Conservation (phyloP, 92 coral and sea anemone species). For the Pocillopora meandrina region DNA sequence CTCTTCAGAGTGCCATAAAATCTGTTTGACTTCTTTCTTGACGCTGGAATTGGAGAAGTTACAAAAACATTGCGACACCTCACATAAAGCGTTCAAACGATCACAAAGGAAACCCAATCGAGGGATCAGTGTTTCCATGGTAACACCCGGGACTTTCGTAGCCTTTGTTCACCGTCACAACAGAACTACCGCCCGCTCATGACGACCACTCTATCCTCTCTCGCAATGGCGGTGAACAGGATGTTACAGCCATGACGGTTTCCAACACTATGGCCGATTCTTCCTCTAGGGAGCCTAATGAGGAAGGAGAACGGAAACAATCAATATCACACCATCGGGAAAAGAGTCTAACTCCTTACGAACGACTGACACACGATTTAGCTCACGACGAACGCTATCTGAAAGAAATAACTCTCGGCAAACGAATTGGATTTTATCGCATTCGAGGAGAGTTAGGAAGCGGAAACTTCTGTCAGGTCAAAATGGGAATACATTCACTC, state of each 20-base stretch:
- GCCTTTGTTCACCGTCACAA: slow-evolving; percentile 57
- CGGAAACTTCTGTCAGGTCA: slow-evolving; percentile 99
- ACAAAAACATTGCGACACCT: neutral
- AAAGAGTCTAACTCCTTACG: slow-evolving; percentile 76
- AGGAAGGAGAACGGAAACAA: slow-evolving; percentile 52
- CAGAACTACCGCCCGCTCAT: slow-evolving; percentile 9
- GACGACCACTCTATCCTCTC: neutral
- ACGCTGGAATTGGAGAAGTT: too few relatives aligned
- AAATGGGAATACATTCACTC: slow-evolving; percentile 96
- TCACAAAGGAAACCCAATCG: neutral
- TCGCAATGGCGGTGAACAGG: slow-evolving; percentile 27
- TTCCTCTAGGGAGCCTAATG: slow-evolving; percentile 62
- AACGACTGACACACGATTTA: slow-evolving; percentile 82
- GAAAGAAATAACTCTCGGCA: slow-evolving; percentile 94
- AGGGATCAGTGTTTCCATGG: slow-evolving; percentile 49
- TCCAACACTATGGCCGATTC: slow-evolving; percentile 81
- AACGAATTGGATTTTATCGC: slow-evolving; percentile 97
- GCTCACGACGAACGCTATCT: slow-evolving; percentile 81
- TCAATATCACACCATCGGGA: slow-evolving; percentile 63
- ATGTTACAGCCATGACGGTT: slow-evolving; percentile 75
- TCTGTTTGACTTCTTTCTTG: neutral
- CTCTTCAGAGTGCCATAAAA: neutral
- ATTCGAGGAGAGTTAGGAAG: slow-evolving; percentile 97
- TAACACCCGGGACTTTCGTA: slow-evolving; percentile 45
- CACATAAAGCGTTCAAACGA: neutral